These are phyloP conservation scores for Maconellicoccus hirsutus DNA, from an alignment of 1,140 invertebrate species.

Conservation along the genomic window DNA sequence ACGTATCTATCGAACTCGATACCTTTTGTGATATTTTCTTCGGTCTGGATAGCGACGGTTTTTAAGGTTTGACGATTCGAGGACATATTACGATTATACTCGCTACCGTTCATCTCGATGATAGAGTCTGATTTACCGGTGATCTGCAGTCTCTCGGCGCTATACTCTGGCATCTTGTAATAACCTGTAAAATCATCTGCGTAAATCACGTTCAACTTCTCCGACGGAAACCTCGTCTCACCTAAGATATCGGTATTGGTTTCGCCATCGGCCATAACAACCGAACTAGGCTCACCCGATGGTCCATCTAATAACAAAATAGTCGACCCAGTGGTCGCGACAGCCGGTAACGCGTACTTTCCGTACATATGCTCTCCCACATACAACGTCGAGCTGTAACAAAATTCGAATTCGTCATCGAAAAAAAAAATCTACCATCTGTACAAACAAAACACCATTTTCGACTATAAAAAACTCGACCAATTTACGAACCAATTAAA, in stretches of 20 bases:
- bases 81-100: neutral
- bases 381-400: constrained; percentile 54
- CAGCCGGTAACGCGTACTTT: constrained; percentile 78
- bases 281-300: constrained; percentile 7
- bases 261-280: constrained; percentile 8
- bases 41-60: neutral
- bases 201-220: neutral
- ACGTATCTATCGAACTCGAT: neutral
- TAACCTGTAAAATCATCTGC: constrained; percentile 44
- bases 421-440: too few species aligned
- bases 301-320: constrained; percentile 25
- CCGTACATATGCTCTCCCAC: constrained; percentile 80
- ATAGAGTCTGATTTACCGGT: constrained; percentile 41
- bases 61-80: neutral
- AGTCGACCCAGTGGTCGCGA: constrained; percentile 65
- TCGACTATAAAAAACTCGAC: too few species aligned
- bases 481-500: too few species aligned
- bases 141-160: constrained; percentile 41
- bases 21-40: neutral
- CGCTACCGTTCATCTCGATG: constrained; percentile 24
- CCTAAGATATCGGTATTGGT: constrained; percentile 3
- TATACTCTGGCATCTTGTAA: constrained; percentile 63
- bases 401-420: neutral
- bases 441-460: too few species aligned
- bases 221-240: neutral